Percentiles rank a stretch among this genome's conserved stretches.
Conservation (phyloP, 2,113 vertebrate genomes). For the Corythaeola cristata region DNA sequence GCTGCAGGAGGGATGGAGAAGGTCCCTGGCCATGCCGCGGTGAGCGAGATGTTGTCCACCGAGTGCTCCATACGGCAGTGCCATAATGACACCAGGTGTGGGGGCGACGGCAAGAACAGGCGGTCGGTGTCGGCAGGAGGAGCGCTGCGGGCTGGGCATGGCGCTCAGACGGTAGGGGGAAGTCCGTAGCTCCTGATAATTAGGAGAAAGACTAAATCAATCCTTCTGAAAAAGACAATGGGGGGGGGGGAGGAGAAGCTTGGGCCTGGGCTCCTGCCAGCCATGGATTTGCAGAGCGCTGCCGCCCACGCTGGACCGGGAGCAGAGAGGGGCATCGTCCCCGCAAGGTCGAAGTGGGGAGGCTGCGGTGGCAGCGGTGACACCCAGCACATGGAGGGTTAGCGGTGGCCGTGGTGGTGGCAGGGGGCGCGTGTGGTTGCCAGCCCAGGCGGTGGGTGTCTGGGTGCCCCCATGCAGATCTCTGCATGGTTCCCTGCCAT, state of each 20-base stretch:
- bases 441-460: background rate
- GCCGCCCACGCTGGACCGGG: accelerated
- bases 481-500: background rate
- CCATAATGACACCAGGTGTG: background rate
- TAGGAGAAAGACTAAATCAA: constrained; percentile 3
- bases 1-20: background rate
- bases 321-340: background rate
- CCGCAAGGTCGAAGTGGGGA: background rate
- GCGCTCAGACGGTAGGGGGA: background rate
- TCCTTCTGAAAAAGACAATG: background rate
- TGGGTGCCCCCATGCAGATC: background rate
- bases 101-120: constrained; percentile 18
- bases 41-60: accelerated
- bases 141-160: background rate
- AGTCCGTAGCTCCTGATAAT: background rate
- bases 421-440: background rate
- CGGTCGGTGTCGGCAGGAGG: background rate
- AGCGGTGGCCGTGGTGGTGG: accelerated
- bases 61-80: background rate
- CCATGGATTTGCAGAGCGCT: background rate
- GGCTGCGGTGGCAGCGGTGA: background rate
- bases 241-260: background rate
- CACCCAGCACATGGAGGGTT: accelerated
- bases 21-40: background rate
- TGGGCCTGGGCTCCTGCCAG: background rate